Evolutionary conservation across 2,113 vertebrate species (phyloP).

Genomic region (Abramis brama): DNA sequence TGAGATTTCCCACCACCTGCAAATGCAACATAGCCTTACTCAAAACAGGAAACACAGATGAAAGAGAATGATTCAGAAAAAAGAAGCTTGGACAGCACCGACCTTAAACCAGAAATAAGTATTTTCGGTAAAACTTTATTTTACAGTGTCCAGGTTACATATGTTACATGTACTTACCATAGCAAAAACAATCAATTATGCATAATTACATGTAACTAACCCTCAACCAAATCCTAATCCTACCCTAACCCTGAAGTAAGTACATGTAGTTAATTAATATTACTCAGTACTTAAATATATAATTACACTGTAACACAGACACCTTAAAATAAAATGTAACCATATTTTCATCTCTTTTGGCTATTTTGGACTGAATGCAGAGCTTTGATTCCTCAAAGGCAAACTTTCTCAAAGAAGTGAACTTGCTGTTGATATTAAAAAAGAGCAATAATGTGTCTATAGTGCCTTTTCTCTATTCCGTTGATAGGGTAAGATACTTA

Average conservation of each 20-base stretch:
- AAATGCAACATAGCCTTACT: constrained; percentile 15
- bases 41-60: constrained; percentile 43
- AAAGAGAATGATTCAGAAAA: constrained; percentile 22
- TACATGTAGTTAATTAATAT: too few species aligned
- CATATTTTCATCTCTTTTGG: background rate
- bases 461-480: background rate
- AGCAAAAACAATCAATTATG: too few species aligned
- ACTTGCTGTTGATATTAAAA: background rate
- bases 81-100: constrained; percentile 16
- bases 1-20: constrained; percentile 45
- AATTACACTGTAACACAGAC: too few species aligned
- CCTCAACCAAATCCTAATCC: too few species aligned
- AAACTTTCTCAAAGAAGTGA: background rate
- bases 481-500: background rate
- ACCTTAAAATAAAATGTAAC: too few species aligned
- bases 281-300: too few species aligned
- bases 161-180: too few species aligned
- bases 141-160: too few species aligned
- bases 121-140: background rate
- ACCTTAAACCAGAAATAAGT: background rate
- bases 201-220: too few species aligned
- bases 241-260: too few species aligned
- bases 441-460: background rate
- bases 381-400: background rate
- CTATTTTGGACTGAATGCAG: background rate